Conservation (phyloP, 2,888 invertebrate species). For the Unio pictorum region DNA sequence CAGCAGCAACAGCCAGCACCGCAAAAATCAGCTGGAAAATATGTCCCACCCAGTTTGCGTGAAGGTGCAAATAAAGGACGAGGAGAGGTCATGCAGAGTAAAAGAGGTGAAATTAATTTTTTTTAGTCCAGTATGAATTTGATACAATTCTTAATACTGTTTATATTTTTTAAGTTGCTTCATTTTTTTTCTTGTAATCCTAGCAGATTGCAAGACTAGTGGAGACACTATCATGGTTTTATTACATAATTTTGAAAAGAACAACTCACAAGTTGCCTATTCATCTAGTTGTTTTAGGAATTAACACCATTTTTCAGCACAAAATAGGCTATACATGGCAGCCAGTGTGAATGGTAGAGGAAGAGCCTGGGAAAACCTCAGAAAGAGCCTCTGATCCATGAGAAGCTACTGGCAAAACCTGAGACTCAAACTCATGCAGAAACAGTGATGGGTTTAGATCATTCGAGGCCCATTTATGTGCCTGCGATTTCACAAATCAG, state of each 20-base stretch:
- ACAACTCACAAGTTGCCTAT: background rate
- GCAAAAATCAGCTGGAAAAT: conserved; percentile 69
- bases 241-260: background rate
- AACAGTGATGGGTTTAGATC: too few species aligned
- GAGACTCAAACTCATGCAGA: too few species aligned
- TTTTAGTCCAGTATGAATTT: background rate
- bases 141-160: background rate
- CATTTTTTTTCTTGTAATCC: background rate
- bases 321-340: too few species aligned
- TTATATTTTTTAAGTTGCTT: background rate
- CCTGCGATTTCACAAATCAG: too few species aligned
- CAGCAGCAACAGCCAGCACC: conserved; percentile 46
- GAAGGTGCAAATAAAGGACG: conserved; percentile 84
- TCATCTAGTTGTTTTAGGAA: too few species aligned
- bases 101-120: conserved; percentile 33
- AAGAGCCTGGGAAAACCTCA: too few species aligned
- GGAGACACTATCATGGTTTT: too few species aligned
- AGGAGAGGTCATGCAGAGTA: conserved; percentile 73
- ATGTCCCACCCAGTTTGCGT: conserved; percentile 89
- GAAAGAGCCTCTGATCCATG: too few species aligned
- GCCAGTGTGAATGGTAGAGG: too few species aligned
- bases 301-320: too few species aligned
- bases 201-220: background rate
- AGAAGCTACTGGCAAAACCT: too few species aligned
- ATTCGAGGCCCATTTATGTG: too few species aligned